Conservation (phyloP, 2,797 vertebrate species). For the Phaenicophaeus curvirostris region DNA sequence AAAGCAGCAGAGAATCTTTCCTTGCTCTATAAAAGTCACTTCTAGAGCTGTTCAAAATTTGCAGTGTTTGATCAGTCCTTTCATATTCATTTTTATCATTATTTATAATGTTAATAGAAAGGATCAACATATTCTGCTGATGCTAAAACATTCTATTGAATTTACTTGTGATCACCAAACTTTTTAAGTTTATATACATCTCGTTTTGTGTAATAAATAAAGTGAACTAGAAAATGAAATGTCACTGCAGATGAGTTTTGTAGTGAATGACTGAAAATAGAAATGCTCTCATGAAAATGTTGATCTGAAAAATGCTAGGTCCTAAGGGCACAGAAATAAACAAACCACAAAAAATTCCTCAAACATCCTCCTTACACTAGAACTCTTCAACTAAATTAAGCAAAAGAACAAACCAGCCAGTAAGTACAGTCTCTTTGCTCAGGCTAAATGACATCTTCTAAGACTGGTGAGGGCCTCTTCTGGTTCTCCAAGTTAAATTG, state of each 20-base stretch:
- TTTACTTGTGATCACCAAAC: not conserved
- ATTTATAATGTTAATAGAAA: conserved; percentile 17
- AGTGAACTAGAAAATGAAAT: conserved; percentile 32
- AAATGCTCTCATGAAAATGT: conserved; percentile 26
- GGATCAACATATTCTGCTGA: not conserved
- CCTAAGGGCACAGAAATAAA: conserved; percentile 45
- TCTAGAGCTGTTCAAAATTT: conserved; percentile 18
- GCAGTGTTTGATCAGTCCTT: not conserved
- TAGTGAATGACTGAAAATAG: conserved; percentile 42
- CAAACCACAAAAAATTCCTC: conserved; percentile 20
- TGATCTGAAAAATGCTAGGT: conserved; percentile 40
- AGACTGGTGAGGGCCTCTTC: not conserved
- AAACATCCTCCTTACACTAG: not conserved
- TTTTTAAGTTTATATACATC: not conserved
- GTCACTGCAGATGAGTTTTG: conserved; percentile 15
- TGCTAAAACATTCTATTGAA: not conserved
- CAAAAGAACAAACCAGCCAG: conserved; percentile 2
- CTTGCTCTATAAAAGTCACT: not conserved
- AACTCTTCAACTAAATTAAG: conserved; percentile 36
- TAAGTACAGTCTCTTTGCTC: not conserved
- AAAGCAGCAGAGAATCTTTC: conserved; percentile 10
- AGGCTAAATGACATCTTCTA: not conserved
- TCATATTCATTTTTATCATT: not conserved
- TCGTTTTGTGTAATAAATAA: conserved; percentile 35
- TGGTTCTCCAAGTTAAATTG: not conserved